Conservation (phyloP, 2,113 vertebrate genomes). For the Hemiprocne comata region DNA sequence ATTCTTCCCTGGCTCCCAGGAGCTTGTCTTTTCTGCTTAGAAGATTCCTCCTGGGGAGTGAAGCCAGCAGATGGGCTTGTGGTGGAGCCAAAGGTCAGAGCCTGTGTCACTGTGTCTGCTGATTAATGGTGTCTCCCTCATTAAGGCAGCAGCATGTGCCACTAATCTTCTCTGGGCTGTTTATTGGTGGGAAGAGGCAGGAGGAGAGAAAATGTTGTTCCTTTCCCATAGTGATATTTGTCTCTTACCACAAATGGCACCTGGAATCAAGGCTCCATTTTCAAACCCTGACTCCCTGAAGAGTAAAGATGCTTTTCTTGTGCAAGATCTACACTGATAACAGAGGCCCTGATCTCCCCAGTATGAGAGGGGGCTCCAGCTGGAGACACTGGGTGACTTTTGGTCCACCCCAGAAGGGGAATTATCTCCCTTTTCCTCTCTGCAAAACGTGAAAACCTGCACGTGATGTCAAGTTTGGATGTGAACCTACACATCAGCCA, state of each 20-base stretch:
- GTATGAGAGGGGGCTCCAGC: background rate
- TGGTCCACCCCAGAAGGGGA: background rate
- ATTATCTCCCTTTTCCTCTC: background rate
- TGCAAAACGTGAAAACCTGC: fast-evolving
- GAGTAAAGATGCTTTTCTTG: background rate
- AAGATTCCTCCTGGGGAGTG: background rate
- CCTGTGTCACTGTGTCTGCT: background rate
- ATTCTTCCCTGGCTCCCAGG: background rate
- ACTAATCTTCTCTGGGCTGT: background rate
- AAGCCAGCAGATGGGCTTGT: background rate
- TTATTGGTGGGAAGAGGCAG: background rate
- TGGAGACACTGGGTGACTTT: background rate
- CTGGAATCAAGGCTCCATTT: background rate
- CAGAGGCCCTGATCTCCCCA: background rate
- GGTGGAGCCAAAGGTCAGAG: background rate
- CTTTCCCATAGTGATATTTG: background rate
- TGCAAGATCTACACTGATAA: background rate
- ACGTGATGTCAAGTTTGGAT: background rate
- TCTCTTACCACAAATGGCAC: background rate
- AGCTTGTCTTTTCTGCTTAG: background rate
- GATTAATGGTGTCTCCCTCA: background rate
- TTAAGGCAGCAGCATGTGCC: background rate
- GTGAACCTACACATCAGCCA: background rate
- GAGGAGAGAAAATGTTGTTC: background rate
- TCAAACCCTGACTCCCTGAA: background rate